Percentiles rank a stretch among this genome's conserved stretches.
phyloP scores from a whole-genome alignment of 2,113 vertebrate genomes.

The Neolamprologus toae region DNA sequence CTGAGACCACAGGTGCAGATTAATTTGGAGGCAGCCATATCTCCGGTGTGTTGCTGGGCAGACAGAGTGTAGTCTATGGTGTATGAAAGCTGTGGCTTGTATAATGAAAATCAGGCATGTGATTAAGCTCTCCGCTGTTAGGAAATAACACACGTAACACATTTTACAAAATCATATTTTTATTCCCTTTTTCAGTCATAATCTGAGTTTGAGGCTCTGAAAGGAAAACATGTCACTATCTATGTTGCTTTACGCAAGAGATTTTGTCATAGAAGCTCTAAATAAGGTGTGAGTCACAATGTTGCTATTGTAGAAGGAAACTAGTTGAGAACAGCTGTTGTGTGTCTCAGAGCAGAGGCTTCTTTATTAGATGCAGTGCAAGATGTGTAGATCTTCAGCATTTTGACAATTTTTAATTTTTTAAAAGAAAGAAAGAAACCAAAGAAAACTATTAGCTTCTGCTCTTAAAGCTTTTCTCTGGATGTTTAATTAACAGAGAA shows the following conservation, averaged over 20 bases:
- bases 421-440: background rate
- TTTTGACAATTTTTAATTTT: background rate
- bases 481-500: background rate
- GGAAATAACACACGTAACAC: background rate
- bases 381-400: background rate
- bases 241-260: background rate
- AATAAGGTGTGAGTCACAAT: background rate
- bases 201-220: background rate
- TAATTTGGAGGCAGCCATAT: background rate
- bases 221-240: background rate
- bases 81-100: background rate
- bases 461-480: background rate
- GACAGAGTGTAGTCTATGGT: background rate
- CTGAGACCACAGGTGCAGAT: background rate
- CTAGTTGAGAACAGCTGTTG: background rate
- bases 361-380: background rate
- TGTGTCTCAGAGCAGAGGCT: background rate
- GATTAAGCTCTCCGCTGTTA: background rate
- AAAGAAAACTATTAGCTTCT: background rate
- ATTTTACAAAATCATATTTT: background rate
- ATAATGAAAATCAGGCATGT: background rate
- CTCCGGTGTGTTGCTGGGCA: background rate
- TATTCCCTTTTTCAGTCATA: background rate
- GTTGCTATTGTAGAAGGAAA: background rate
- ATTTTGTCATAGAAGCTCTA: background rate